phyloP scores from a whole-genome alignment of 2,113 vertebrate genomes.

The Gobius niger region DNA sequence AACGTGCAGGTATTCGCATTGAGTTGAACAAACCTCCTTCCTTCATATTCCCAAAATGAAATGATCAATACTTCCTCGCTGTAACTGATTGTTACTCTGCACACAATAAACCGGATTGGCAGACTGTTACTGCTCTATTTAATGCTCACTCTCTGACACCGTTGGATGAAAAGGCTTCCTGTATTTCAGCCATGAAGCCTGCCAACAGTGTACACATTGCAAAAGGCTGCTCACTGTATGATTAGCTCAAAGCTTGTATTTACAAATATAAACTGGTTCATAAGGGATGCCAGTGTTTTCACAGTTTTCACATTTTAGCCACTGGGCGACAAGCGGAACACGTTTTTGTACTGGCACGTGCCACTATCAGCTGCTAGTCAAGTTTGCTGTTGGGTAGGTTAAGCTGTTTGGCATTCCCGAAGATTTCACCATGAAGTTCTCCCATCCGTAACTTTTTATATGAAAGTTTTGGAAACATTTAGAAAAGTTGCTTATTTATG shows the following conservation, averaged over 20 bases:
- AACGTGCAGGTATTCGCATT: no score
- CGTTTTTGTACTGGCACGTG: slow-evolving; percentile 60
- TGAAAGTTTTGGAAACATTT: slow-evolving; percentile 35
- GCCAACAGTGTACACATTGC: slow-evolving; percentile 37
- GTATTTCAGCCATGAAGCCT: slow-evolving; percentile 28
- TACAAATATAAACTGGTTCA: slow-evolving; percentile 48
- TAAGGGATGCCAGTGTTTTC: slow-evolving; percentile 53
- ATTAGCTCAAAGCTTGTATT: slow-evolving; percentile 39
- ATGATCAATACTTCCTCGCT: not conserved
- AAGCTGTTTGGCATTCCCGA: slow-evolving; percentile 40
- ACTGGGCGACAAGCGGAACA: slow-evolving; percentile 58
- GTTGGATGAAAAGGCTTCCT: not conserved
- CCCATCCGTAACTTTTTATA: not conserved
- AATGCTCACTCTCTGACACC: slow-evolving; percentile 1
- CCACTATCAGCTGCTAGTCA: slow-evolving; percentile 59
- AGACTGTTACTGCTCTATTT: slow-evolving; percentile 23
- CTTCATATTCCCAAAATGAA: not conserved
- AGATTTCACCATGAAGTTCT: not conserved
- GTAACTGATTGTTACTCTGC: slow-evolving; percentile 1
- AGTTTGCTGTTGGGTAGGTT: slow-evolving; percentile 48
- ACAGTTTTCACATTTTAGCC: slow-evolving; percentile 64
- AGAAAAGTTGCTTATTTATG: slow-evolving; percentile 27
- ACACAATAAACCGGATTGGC: slow-evolving; percentile 21
- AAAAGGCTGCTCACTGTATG: slow-evolving; percentile 33
- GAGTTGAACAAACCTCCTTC: not conserved